Percentiles rank a stretch among this genome's conserved stretches.
Conservation (phyloP, 2,113 vertebrate genomes). For the Nycticryphes semicollaris region DNA sequence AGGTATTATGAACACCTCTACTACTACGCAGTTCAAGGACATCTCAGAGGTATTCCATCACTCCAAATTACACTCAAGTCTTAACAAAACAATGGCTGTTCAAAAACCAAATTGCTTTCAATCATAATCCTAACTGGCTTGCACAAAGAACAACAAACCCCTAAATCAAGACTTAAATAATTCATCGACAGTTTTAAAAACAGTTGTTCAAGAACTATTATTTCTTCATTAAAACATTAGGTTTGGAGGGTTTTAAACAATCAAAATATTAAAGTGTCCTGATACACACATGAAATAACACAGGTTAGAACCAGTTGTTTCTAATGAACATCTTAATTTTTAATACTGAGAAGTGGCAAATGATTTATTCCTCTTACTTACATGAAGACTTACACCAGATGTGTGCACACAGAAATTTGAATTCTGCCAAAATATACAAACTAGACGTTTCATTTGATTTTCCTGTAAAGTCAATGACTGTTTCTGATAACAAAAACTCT, state of each 20-base stretch:
- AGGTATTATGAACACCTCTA: not conserved
- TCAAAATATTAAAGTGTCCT: not conserved
- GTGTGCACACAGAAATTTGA: not conserved
- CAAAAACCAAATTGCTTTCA: not conserved
- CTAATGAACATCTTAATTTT: not conserved
- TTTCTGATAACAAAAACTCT: not conserved
- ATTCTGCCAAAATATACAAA: not conserved
- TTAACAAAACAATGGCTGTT: not conserved
- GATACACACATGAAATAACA: not conserved
- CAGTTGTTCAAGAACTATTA: not conserved
- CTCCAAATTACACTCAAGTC: not conserved
- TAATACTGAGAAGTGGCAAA: not conserved
- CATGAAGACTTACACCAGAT: not conserved
- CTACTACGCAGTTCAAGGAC: not conserved
- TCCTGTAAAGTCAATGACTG: not conserved
- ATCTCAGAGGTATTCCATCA: not conserved
- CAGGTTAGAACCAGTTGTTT: not conserved
- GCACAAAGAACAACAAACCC: not conserved
- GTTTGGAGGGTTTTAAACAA: not conserved
- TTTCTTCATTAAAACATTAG: not conserved
- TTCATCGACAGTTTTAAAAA: not conserved
- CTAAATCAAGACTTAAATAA: not conserved
- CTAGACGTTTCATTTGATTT: not conserved
- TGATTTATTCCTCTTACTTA: not conserved
- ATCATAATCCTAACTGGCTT: not conserved